A percentile compares a stretch with the other conserved stretches of the same genome.
These are phyloP conservation scores for Scaptomyza polygonia DNA, from an alignment of 2,888 invertebrate genomes.

Conservation along the genomic window DNA sequence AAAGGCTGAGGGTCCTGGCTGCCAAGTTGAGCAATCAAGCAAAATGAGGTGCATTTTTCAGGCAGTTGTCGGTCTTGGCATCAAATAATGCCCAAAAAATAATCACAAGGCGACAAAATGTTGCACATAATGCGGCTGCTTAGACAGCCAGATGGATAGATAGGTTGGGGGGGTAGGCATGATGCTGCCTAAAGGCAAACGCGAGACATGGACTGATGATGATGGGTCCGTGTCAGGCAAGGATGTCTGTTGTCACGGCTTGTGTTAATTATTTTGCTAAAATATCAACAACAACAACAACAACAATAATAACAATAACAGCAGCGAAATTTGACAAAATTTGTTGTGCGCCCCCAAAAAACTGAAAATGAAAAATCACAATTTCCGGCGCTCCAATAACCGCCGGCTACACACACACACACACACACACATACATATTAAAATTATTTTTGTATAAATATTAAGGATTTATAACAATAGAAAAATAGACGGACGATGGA, in stretches of 20 bases:
- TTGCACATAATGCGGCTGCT: constrained; percentile 73
- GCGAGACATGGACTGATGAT: constrained; percentile 27
- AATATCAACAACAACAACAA: constrained; percentile 59
- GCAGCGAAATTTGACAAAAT: constrained; percentile 71
- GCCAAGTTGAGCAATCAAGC: constrained; percentile 63
- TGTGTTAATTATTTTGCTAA: constrained; percentile 76
- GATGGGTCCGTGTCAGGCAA: constrained; percentile 23
- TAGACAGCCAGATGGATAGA: constrained; percentile 31
- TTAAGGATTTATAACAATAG: constrained; percentile 48
- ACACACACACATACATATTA: constrained; percentile 37
- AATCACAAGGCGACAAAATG: constrained; percentile 75
- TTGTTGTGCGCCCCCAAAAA: constrained; percentile 67
- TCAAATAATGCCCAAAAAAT: constrained; percentile 68
- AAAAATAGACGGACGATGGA: constrained; percentile 49
- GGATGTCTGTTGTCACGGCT: constrained; percentile 31
- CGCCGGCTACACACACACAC: constrained; percentile 60
- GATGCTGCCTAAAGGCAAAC: constrained; percentile 45
- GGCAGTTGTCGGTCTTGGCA: constrained; percentile 38
- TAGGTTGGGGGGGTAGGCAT: no score
- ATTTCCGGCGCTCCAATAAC: constrained; percentile 71
- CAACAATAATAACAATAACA: constrained; percentile 54
- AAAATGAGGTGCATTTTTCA: constrained; percentile 70
- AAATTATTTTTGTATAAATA: constrained; percentile 18
- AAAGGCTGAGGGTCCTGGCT: constrained; percentile 1
- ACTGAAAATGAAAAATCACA: constrained; percentile 75